phyloP scores from a whole-genome alignment of 2,888 invertebrate species.

The Agonopterix subpropinquella region DNA sequence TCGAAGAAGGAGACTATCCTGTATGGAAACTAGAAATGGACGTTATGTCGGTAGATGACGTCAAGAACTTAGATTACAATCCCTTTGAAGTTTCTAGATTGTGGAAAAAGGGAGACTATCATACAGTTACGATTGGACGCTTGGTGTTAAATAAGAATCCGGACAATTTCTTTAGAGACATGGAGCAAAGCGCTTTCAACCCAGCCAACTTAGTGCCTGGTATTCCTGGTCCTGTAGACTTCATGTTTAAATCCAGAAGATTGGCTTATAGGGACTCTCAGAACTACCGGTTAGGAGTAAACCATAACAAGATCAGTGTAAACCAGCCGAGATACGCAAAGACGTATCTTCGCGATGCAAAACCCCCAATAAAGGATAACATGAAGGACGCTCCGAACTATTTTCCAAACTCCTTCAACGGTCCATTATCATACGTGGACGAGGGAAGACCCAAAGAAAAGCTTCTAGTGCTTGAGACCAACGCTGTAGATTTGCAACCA shows the following conservation, averaged over 20 bases:
- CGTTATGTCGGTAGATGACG: conserved; percentile 49
- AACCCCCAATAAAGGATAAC: conserved; percentile 80
- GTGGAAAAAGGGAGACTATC: conserved; percentile 60
- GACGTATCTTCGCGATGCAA: conserved; percentile 40
- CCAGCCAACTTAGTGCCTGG: conserved; percentile 46
- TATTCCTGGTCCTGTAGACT: conserved; percentile 63
- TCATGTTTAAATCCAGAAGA: conserved; percentile 66
- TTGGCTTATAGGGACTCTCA: conserved; percentile 76
- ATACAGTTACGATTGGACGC: conserved; percentile 63
- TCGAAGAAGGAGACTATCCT: conserved; percentile 77
- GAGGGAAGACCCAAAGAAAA: conserved; percentile 14
- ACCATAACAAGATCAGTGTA: conserved; percentile 27
- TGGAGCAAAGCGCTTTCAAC: conserved; percentile 69
- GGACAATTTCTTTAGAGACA: conserved; percentile 62
- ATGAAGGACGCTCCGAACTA: conserved; percentile 91
- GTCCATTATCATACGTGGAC: conserved; percentile 77
- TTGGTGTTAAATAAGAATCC: conserved; percentile 65
- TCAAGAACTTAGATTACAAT: conserved; percentile 46
- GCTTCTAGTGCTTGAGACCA: conserved; percentile 13
- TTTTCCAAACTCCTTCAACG: conserved; percentile 91
- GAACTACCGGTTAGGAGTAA: conserved; percentile 30
- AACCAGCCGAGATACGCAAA: conserved; percentile 24
- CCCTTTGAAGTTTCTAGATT: conserved; percentile 62
- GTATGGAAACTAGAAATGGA: conserved; percentile 59
- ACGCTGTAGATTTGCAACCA: conserved; percentile 59